A percentile compares a stretch with the other conserved stretches of the same genome.
Conservation (phyloP, 37 sponge, comb jelly and placozoan species). For the Ianthella basta region DNA sequence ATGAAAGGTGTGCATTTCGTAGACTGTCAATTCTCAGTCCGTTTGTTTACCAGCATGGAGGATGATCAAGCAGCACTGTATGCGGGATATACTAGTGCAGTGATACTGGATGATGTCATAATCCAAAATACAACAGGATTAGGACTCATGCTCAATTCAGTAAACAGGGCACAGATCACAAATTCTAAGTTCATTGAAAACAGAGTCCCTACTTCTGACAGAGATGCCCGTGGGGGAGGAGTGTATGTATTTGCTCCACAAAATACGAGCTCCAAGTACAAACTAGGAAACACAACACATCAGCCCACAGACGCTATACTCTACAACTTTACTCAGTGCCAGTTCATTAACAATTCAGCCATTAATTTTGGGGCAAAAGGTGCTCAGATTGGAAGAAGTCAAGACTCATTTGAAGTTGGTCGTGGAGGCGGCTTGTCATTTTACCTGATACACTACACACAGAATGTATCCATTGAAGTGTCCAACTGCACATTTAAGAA, state of each 20-base stretch:
- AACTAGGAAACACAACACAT: no score
- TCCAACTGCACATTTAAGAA: constrained; percentile 2
- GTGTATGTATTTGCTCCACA: not conserved
- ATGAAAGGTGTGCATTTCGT: no score
- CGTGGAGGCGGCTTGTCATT: constrained; percentile 8
- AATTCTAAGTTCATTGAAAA: not conserved
- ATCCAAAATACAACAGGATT: not conserved
- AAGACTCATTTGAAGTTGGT: not conserved
- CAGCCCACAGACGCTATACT: no score
- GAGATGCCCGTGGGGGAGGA: not conserved
- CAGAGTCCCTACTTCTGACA: not conserved
- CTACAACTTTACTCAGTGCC: not conserved
- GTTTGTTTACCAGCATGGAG: not conserved
- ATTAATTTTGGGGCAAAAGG: not conserved
- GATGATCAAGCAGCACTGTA: not conserved
- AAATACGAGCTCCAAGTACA: not conserved
- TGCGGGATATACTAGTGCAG: not conserved
- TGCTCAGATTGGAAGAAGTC: not conserved
- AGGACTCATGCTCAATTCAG: not conserved
- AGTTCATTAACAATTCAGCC: constrained; percentile 1
- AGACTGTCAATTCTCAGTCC: no score
- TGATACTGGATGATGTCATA: not conserved
- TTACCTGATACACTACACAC: not conserved
- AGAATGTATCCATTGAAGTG: not conserved
- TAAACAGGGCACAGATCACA: not conserved